phyloP scores from a whole-genome alignment of 1,140 invertebrate species.

The Prorops nasuta region DNA sequence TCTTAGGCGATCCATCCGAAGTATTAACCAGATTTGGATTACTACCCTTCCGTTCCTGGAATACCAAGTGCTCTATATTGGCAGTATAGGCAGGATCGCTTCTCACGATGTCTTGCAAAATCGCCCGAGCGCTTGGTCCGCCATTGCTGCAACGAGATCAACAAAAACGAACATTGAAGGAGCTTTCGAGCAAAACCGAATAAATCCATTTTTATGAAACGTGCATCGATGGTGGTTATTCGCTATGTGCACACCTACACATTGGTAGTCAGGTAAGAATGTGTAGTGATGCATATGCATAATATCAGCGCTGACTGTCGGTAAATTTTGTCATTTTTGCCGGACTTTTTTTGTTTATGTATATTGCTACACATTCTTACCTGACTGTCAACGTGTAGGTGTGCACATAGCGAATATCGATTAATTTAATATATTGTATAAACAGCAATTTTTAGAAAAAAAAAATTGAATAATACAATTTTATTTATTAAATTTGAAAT shows the following conservation, averaged over 20 bases:
- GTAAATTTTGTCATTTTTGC: background rate
- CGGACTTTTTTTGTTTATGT: too few species aligned
- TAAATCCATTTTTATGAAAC: background rate
- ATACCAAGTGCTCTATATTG: slow-evolving; percentile 62
- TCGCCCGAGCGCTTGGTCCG: slow-evolving; percentile 37
- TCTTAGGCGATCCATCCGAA: slow-evolving; percentile 32
- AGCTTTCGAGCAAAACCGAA: background rate
- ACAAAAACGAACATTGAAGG: slow-evolving; percentile 2
- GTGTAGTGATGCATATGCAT: too few species aligned
- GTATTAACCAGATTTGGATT: slow-evolving; percentile 44
- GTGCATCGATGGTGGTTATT: too few species aligned
- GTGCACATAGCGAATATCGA: too few species aligned
- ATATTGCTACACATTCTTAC: too few species aligned
- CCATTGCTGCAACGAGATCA: slow-evolving; percentile 36
- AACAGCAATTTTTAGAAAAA: too few species aligned
- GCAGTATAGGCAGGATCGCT: slow-evolving; percentile 59
- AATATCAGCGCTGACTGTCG: background rate
- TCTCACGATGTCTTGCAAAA: slow-evolving; percentile 50
- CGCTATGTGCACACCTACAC: too few species aligned
- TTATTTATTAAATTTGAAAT: too few species aligned
- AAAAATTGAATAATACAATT: too few species aligned
- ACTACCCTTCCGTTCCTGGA: slow-evolving; percentile 55
- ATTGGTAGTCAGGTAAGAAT: too few species aligned
- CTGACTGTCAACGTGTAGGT: too few species aligned
- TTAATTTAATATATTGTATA: too few species aligned